Evolutionary conservation across 1,140 invertebrate species (phyloP).

Genomic region (Venturia canescens): DNA sequence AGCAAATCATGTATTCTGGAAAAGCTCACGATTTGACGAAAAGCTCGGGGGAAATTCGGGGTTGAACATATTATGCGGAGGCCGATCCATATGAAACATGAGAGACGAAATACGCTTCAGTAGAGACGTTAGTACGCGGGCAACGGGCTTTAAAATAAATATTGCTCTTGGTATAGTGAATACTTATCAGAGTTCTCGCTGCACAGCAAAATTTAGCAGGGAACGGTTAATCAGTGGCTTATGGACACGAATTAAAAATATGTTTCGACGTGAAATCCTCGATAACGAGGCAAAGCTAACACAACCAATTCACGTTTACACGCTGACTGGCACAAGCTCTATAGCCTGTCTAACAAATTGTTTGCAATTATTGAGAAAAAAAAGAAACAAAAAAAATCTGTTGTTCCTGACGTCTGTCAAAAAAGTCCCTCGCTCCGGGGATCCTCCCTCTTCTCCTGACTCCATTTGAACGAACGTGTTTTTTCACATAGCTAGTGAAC

Average conservation of each 20-base stretch:
- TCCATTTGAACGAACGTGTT: no score
- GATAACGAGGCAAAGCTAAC: not conserved
- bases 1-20: slow-evolving; percentile 12
- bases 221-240: slow-evolving; percentile 1
- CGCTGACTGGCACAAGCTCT: not conserved
- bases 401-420: no score
- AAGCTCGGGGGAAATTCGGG: not conserved
- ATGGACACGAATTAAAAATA: not conserved
- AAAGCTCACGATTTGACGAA: slow-evolving; percentile 1
- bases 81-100: not conserved
- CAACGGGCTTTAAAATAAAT: slow-evolving; percentile 27
- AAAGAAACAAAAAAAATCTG: not conserved
- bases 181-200: not conserved
- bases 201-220: not conserved
- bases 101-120: not conserved
- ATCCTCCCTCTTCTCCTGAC: no score
- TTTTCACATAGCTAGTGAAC: no score
- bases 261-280: not conserved
- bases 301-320: not conserved
- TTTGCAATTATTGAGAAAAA: not conserved
- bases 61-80: not conserved
- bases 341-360: not conserved
- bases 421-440: no score
- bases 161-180: not conserved
- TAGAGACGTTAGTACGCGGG: not conserved